Evolutionary conservation across 2,797 vertebrate species (phyloP).

Genomic region (Rhincodon typus): DNA sequence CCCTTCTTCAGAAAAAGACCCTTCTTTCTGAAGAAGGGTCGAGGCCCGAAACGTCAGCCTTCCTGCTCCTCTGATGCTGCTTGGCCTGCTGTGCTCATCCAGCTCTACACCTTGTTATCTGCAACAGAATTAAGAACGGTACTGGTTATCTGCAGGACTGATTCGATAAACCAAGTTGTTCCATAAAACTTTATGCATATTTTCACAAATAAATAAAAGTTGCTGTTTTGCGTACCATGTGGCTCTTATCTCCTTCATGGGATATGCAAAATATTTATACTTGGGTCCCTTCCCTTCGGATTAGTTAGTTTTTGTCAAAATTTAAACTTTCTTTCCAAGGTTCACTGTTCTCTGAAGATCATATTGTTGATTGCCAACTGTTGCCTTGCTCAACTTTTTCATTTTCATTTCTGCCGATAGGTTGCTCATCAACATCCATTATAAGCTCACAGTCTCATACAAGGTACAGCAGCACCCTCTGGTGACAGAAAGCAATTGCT

Average conservation of each 20-base stretch:
- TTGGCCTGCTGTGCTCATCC: too few species aligned
- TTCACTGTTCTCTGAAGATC: not conserved
- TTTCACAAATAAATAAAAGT: not conserved
- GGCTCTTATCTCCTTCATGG: not conserved
- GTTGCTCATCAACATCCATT: too few species aligned
- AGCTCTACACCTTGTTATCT: too few species aligned
- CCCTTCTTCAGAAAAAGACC: too few species aligned
- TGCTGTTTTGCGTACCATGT: not conserved
- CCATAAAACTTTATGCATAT: not conserved
- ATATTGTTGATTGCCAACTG: not conserved
- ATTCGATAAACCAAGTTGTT: not conserved
- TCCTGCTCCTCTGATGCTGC: too few species aligned
- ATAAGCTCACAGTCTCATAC: not conserved
- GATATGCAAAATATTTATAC: too few species aligned
- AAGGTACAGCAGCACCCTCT: slow-evolving; percentile 5
- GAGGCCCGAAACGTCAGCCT: too few species aligned
- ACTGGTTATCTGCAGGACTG: not conserved
- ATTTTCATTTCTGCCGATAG: not conserved
- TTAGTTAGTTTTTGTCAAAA: not conserved
- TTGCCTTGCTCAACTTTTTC: not conserved
- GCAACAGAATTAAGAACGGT: not conserved
- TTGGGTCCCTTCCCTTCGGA: not conserved
- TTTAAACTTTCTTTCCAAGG: not conserved
- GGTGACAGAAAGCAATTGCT: not conserved
- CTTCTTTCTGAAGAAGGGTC: too few species aligned